Base-by-base conservation (phyloP, 1,140 invertebrate genomes). In the Eumaeus atala region DNA sequence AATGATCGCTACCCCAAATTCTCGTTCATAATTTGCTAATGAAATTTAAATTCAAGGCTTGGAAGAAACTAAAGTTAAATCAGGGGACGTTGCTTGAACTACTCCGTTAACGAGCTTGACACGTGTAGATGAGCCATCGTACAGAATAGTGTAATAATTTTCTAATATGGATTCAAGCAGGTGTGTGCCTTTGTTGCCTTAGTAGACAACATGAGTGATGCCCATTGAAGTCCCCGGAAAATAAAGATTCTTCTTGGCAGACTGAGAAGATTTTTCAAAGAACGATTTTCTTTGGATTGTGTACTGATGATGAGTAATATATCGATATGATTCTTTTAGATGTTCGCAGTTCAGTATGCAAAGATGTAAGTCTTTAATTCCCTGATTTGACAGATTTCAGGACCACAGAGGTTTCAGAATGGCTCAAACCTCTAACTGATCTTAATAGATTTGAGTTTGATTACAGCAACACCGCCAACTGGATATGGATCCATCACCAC, bases 1-100 rank as follows among this genome's bases (percentile, higher is more conserved):
- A 14, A 12, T 70, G 67, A 9, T 69, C 59, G n/a, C 62, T 67
- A 17, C 58, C 58, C 16, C 63, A 54, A 28, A n/a, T 50, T 58
- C 63, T 58, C n/a, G 28, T 66, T 66, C 1, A 14, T 40, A 0
- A 63, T 56, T 18, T 33, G 47, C 61, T 58, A 66, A 38, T 52
- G 37, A 36, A 66, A 62, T 10, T 36, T 18, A n/a, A 58, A 9
- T 18, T 54, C 55, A 34, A 63, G 58, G 28, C 61, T 61, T 14
- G 61, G 34, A 12, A 61, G 35, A 0, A 35, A 35, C 17, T n/a
- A 66, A 56, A 1, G 61, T 48, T 18, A 67, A 53, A 51, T 67
- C 64, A 9, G 64, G 64, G 1, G 58, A 38, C 9, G 36, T 11
- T 9, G 3, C n/a, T n/a, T 50, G 48, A 34, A 50, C 33, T n/a